Percentiles rank a stretch among this genome's conserved stretches.
These are phyloP conservation scores for Epizoanthus fatuus DNA, from an alignment of 92 coral and sea anemone species.

Conservation along the genomic window DNA sequence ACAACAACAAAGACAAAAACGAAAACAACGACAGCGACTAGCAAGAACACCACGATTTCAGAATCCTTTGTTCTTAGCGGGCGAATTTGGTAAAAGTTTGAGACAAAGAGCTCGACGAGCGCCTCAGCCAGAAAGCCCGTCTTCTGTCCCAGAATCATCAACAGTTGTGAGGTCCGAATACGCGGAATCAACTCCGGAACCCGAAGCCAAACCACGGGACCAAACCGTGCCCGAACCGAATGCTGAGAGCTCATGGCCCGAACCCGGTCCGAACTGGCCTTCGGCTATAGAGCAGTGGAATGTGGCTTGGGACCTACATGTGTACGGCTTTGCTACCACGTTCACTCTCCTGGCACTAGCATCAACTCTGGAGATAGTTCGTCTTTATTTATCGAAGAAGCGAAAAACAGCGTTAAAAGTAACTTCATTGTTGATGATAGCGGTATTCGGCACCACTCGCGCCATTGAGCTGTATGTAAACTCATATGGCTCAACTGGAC, in stretches of 20 bases:
- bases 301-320: constrained; percentile 92
- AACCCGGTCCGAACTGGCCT: constrained; percentile 96
- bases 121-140: constrained; percentile 9
- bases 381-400: constrained; percentile 58
- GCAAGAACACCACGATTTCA: neutral
- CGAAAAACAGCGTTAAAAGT: constrained; percentile 76
- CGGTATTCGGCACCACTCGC: constrained; percentile 75
- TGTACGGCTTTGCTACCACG: constrained; percentile 79
- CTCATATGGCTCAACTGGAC: constrained; percentile 84
- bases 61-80: neutral
- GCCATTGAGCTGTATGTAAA: constrained; percentile 72
- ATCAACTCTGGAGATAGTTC: constrained; percentile 73
- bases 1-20: neutral
- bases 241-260: constrained; percentile 87
- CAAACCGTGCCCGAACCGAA: constrained; percentile 76
- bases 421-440: constrained; percentile 76
- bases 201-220: constrained; percentile 34
- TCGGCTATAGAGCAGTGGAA: constrained; percentile 78
- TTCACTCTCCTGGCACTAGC: constrained; percentile 71
- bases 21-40: neutral
- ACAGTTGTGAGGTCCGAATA: neutral
- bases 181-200: constrained; percentile 27
- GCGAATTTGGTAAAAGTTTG: neutral
- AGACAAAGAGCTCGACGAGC: neutral
- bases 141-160: neutral